Evolutionary conservation across 2,888 invertebrate species (phyloP), one percentile per base, ranked within the genome.

Genomic region (Tryphoninae sp.): DNA sequence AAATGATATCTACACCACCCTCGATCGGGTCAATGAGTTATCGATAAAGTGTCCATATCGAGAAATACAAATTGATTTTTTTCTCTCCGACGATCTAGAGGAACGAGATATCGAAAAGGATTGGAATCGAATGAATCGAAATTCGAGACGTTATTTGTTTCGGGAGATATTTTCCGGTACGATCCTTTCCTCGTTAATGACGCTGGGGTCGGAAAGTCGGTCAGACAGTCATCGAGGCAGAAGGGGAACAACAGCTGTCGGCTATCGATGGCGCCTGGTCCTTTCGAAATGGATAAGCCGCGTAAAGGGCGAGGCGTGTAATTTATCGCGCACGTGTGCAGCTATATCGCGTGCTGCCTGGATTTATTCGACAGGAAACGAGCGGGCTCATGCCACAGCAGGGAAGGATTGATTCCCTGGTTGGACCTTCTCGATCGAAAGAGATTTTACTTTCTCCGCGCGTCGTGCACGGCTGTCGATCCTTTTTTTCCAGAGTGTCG

Each of bases 281-380:
- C 59, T 67, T 67, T 67, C 67, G 26, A 67, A 19, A 75, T 40
- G 67, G 65, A 59, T 58, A 45, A 45, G 55, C 74, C 58, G 26
- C 16, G 42, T 26, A 65, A 26, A 45, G 16, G n/a, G 13, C 65
- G 55, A 55, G 26, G 42, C 58, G 58, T 53, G 22, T 64, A 55
- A 74, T 64, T 74, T 33, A 64, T 51, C 64, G 62, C 23, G 9
- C 62, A 62, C 7, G 73, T 53, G 49, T 3, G 16, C 16, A 53
- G 4, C 33, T 73, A 53, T 58, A 23, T 58, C 42, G 55, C 53
- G 45, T 58, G 69, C 13, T n/a, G 13, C 45, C 13, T 7, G 19
- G 16, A 55, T 65, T 75, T 65, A 59, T 67, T 19, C 40, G 74
- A 65, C 45, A 16, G 33, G n/a, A 49, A 58, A 23, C n/a, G n/a